Evolutionary conservation across 2,113 vertebrate species (phyloP).

Genomic region (Naja naja): DNA sequence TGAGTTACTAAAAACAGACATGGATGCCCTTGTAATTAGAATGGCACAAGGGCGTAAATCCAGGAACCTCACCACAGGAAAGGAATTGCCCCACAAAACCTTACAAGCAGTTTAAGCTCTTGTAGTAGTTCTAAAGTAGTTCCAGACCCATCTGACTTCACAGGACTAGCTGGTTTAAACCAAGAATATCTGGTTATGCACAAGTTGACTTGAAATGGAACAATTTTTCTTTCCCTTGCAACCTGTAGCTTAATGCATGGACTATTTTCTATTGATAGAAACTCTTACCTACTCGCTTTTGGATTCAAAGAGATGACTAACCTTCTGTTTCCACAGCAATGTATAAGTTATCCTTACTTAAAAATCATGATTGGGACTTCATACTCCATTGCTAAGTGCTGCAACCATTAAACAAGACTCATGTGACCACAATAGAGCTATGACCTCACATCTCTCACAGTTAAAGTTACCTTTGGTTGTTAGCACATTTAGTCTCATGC

Average conservation of each 20-base stretch:
- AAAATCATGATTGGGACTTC: background rate
- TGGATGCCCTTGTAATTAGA: slow-evolving; percentile 30
- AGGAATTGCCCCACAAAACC: background rate
- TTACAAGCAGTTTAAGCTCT: background rate
- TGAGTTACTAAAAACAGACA: slow-evolving; percentile 42
- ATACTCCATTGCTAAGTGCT: background rate
- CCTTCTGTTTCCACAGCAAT: background rate
- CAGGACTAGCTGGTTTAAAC: background rate
- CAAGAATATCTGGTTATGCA: background rate
- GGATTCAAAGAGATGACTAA: background rate
- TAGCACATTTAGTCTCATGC: background rate
- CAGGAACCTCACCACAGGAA: background rate
- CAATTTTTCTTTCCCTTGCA: background rate
- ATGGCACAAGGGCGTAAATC: slow-evolving; percentile 19
- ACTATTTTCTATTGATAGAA: background rate
- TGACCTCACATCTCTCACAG: background rate
- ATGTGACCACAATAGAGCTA: background rate
- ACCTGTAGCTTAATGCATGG: background rate
- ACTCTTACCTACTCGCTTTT: background rate
- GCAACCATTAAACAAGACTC: background rate
- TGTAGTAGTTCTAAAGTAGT: background rate
- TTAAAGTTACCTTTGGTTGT: background rate
- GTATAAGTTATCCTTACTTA: background rate
- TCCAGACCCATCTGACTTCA: background rate
- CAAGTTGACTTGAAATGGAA: background rate